These are phyloP conservation scores for Nannoperca australis DNA, from an alignment of 2,797 vertebrate species.

Conservation along the genomic window DNA sequence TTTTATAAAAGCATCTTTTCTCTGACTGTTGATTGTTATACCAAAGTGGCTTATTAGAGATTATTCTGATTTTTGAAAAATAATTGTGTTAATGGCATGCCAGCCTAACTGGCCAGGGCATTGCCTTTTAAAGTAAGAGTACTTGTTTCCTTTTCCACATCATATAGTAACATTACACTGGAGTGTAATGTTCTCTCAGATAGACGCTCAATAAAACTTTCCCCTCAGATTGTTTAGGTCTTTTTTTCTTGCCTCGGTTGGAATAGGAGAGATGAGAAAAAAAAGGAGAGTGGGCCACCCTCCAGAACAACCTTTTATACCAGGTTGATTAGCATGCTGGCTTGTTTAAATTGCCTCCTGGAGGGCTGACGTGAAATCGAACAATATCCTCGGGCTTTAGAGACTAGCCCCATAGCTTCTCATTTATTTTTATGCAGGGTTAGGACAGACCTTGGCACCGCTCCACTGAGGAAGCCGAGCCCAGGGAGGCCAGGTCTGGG, in stretches of 20 bases:
- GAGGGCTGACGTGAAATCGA: constrained; percentile 82
- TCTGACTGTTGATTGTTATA: neutral
- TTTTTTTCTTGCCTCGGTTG: constrained; percentile 60
- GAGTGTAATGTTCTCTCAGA: constrained; percentile 63
- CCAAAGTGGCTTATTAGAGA: neutral
- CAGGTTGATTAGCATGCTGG: constrained; percentile 84
- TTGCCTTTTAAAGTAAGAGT: constrained; percentile 34
- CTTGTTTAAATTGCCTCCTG: constrained; percentile 85
- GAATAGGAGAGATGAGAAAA: constrained; percentile 34
- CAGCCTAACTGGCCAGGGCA: constrained; percentile 16
- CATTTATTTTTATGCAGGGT: constrained; percentile 86
- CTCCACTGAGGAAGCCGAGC: constrained; percentile 73
- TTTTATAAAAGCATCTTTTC: constrained; percentile 11
- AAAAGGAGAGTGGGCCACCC: constrained; percentile 58
- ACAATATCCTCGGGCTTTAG: constrained; percentile 84
- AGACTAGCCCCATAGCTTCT: constrained; percentile 80
- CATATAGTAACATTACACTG: constrained; percentile 47
- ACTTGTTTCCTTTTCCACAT: constrained; percentile 52
- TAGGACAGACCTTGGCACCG: constrained; percentile 73
- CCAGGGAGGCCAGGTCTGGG: constrained; percentile 70
- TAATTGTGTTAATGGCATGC: neutral
- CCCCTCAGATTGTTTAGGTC: constrained; percentile 55
- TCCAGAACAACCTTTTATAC: constrained; percentile 78
- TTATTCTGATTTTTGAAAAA: constrained; percentile 31
- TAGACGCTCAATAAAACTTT: constrained; percentile 47